Base-by-base conservation (phyloP, 2,888 invertebrate genomes). In the Mesorhabditis spiculigera region DNA sequence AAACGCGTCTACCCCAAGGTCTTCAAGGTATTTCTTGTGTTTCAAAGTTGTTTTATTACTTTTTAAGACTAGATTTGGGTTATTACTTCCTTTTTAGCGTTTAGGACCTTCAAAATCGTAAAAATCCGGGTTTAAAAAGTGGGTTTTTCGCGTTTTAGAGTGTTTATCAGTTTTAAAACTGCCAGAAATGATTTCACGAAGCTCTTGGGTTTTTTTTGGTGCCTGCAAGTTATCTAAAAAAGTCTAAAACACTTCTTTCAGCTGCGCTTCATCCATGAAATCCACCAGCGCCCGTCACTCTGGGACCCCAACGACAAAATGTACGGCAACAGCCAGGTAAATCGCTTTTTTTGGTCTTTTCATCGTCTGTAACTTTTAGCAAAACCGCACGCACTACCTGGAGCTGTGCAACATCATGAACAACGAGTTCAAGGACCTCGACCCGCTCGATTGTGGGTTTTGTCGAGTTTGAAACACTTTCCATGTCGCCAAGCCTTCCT, bases 1-100 rank as follows among this genome's bases (percentile, higher is more conserved):
- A 50, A 50, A 50, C 58, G 58, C 8, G 58, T 50, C n/a, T 50
- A 50, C 58, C n/a, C 58, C 58, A 50, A n/a, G 58, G 58, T 10
- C n/a, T 50, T 50, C 3, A 50, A 50, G 58, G 58, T 50, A 50
- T 13, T 50, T 50, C 58, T 13, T 10, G 13, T 50, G 50, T 10
- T 50, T 50, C 13, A 50, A 50, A 50, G 58, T 50, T 10, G 1
- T 10, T n/a, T 50, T 50, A 13, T 50, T 1, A 3, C 8, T n/a
- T 13, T 50, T 50, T 3, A 50, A 50, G 3, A 2, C 2, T 13
- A 13, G 1, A 13, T 13, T 13, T 50, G 58, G 1, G 58, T 50
- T 1, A 10, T 50, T 50, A 28, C 28, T 28, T 28, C 28, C 1
- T 28, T 28, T 28, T 28, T 28, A 28, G 28, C 3, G 28, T 1